Percentiles rank a stretch among this genome's conserved stretches.
These are phyloP conservation scores for Blastomussa wellsi DNA, from an alignment of 92 coral and sea anemone species.

Conservation along the genomic window DNA sequence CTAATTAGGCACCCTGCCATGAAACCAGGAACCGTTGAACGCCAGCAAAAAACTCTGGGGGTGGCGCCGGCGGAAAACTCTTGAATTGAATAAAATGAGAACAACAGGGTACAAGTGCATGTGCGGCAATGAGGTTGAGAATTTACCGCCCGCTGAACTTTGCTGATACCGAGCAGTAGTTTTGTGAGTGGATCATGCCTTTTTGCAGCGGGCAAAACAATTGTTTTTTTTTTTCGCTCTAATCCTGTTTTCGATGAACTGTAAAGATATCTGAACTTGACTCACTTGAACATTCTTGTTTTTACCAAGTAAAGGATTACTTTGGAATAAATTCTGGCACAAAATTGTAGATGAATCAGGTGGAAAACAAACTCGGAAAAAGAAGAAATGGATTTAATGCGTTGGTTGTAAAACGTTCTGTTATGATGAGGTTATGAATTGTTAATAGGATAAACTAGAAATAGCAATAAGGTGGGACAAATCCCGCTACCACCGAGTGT, in stretches of 20 bases:
- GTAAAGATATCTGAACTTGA: too few relatives aligned
- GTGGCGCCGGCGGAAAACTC: slow-evolving; percentile 7
- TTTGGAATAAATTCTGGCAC: neutral
- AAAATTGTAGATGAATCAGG: neutral
- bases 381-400: neutral
- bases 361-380: too few relatives aligned
- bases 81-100: neutral
- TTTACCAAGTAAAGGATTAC: neutral
- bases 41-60: neutral
- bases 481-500: neutral
- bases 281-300: neutral
- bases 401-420: neutral
- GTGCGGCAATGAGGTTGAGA: neutral
- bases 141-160: neutral
- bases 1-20: neutral
- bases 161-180: neutral
- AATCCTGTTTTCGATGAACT: neutral
- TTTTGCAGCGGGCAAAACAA: neutral
- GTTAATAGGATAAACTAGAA: neutral
- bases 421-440: neutral
- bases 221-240: neutral
- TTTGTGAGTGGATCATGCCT: neutral
- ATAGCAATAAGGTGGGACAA: neutral
- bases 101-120: neutral
- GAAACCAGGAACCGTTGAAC: neutral